A percentile compares a stretch with the other conserved stretches of the same genome.
Evolutionary conservation across 2,888 invertebrate species (phyloP).

Genomic region (Cantharis rufa): DNA sequence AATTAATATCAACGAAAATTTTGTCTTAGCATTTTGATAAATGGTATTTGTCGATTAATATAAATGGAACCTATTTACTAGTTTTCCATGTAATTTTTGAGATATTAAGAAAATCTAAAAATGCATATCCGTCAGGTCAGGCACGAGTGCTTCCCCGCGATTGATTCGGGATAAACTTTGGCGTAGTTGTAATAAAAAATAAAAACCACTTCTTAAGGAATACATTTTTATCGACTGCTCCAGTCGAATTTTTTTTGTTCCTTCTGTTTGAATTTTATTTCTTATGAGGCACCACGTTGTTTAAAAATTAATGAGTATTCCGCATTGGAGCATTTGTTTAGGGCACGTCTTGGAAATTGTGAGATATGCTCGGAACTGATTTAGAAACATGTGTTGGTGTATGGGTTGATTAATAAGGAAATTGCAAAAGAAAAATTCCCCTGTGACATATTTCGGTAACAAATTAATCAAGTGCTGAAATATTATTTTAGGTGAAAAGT

Average conservation of each 20-base stretch:
- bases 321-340: neutral
- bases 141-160: neutral
- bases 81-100: neutral
- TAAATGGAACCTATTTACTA: neutral
- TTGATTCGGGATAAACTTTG: neutral
- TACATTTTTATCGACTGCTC: neutral
- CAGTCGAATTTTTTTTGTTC: neutral
- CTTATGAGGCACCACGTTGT: neutral
- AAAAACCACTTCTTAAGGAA: neutral
- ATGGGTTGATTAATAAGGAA: neutral
- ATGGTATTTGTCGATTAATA: neutral
- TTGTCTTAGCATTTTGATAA: conserved; percentile 5
- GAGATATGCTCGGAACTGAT: neutral
- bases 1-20: conserved; percentile 8
- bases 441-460: neutral
- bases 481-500: conserved; percentile 14
- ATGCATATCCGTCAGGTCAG: neutral
- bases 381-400: neutral
- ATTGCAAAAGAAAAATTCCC: neutral
- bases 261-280: neutral
- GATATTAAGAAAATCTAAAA: too few relatives aligned
- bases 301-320: neutral
- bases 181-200: neutral
- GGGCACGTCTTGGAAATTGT: neutral
- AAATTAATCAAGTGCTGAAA: conserved; percentile 12